Conservation (phyloP, 2,797 vertebrate genomes). For the Philypnodon macrostomus region DNA sequence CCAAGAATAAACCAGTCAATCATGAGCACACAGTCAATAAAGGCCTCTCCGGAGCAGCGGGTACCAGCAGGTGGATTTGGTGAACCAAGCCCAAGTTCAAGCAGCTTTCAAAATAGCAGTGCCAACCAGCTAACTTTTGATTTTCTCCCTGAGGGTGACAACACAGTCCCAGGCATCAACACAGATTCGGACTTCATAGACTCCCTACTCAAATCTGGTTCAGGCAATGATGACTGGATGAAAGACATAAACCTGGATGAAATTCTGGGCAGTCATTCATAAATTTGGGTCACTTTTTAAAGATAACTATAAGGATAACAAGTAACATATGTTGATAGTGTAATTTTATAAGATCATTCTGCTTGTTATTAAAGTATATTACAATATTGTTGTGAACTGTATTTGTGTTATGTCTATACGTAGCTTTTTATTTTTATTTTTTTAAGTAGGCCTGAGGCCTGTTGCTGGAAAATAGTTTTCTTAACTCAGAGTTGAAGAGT, state of each 20-base stretch:
- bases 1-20: constrained; percentile 77
- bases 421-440: constrained; percentile 47
- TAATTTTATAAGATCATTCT: constrained; percentile 67
- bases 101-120: constrained; percentile 82
- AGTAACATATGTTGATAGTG: constrained; percentile 58
- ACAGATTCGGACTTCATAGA: constrained; percentile 97
- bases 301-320: constrained; percentile 26
- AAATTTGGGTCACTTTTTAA: constrained; percentile 51
- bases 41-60: constrained; percentile 78
- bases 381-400: constrained; percentile 62
- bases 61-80: constrained; percentile 79
- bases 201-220: constrained; percentile 93
- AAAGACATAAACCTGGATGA: constrained; percentile 98
- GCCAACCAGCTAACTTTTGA: constrained; percentile 87
- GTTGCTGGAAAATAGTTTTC: too few relatives aligned
- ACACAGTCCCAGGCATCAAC: constrained; percentile 89
- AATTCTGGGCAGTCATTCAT: constrained; percentile 92
- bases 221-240: constrained; percentile 98
- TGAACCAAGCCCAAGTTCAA: constrained; percentile 72
- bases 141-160: constrained; percentile 91
- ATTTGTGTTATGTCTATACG: constrained; percentile 50
- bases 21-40: constrained; percentile 80
- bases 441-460: too few relatives aligned
- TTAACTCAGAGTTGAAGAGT: too few relatives aligned
- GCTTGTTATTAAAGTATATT: constrained; percentile 66